A percentile compares a stretch with the other conserved stretches of the same genome.
These are phyloP conservation scores for Nymphalis io DNA, from an alignment of 1,140 invertebrate genomes.

Conservation along the genomic window DNA sequence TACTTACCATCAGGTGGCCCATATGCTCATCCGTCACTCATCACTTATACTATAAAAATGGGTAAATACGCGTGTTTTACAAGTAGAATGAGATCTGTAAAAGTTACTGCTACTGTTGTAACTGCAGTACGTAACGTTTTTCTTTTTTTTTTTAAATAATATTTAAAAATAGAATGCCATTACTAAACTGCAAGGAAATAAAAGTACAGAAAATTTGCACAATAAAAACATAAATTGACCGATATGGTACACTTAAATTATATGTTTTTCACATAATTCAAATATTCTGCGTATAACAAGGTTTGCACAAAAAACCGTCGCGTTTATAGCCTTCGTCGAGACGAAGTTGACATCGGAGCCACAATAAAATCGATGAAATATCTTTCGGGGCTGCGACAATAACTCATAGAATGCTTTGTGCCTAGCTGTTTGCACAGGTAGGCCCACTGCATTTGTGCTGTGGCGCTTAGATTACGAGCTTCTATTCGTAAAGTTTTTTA, in stretches of 20 bases:
- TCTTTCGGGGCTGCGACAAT: slow-evolving; percentile 65
- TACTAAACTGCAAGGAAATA: too few relatives aligned
- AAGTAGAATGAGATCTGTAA: too few relatives aligned
- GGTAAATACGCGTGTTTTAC: too few relatives aligned
- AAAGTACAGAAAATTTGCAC: too few relatives aligned
- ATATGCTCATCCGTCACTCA: too few relatives aligned
- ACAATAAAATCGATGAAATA: slow-evolving; percentile 80
- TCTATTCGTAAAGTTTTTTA: slow-evolving; percentile 26
- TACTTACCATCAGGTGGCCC: too few relatives aligned
- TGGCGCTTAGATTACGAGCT: slow-evolving; percentile 38
- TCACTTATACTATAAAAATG: too few relatives aligned
- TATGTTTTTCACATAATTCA: slow-evolving; percentile 11
- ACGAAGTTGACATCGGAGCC: slow-evolving; percentile 77
- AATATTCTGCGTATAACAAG: slow-evolving; percentile 20
- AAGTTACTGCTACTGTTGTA: too few relatives aligned
- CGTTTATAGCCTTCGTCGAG: slow-evolving; percentile 70
- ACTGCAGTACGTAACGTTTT: too few relatives aligned
- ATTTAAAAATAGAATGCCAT: too few relatives aligned
- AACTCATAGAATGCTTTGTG: slow-evolving; percentile 72
- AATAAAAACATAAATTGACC: neutral
- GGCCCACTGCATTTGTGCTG: slow-evolving; percentile 32
- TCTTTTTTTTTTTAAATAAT: too few relatives aligned
- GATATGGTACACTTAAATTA: neutral
- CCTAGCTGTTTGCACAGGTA: slow-evolving; percentile 68
- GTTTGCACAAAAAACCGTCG: slow-evolving; percentile 61